Percentiles rank a stretch among this genome's conserved stretches.
phyloP scores from a whole-genome alignment of 2,797 vertebrate genomes.

The Gobio occitaniae region DNA sequence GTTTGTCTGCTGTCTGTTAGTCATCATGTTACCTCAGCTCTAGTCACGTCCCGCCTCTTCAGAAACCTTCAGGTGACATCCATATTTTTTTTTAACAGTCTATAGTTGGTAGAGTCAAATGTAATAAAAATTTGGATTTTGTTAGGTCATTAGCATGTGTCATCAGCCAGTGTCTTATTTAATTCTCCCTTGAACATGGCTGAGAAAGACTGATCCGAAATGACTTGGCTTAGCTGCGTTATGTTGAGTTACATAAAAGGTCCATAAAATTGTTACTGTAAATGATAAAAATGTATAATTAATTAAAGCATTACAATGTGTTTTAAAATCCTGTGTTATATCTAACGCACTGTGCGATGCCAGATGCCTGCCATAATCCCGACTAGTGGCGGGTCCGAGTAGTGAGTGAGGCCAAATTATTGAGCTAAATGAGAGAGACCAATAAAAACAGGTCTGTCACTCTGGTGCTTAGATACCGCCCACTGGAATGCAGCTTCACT shows the following conservation, averaged over 20 bases:
- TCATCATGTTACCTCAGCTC: too few relatives aligned
- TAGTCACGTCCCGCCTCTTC: too few relatives aligned
- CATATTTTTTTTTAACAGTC: too few relatives aligned
- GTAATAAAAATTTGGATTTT: not conserved
- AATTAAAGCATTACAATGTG: not conserved
- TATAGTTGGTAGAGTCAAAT: not conserved
- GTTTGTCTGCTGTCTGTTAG: too few relatives aligned
- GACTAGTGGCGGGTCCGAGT: not conserved
- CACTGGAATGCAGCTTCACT: not conserved
- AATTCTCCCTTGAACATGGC: not conserved
- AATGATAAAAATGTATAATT: not conserved
- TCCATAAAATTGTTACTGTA: not conserved
- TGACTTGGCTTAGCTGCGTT: not conserved
- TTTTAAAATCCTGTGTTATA: not conserved
- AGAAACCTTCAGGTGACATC: too few relatives aligned
- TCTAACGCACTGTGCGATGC: not conserved
- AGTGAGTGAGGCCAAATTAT: not conserved
- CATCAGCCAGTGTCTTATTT: not conserved
- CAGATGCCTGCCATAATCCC: not conserved
- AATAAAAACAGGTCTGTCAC: not conserved
- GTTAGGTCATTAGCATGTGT: not conserved
- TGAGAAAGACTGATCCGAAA: not conserved
- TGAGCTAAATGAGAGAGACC: not conserved
- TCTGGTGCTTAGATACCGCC: not conserved
- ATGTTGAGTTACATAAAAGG: not conserved